Base-by-base conservation (phyloP, 92 coral and sea anemone species). In the Parazoanthus darwini region DNA sequence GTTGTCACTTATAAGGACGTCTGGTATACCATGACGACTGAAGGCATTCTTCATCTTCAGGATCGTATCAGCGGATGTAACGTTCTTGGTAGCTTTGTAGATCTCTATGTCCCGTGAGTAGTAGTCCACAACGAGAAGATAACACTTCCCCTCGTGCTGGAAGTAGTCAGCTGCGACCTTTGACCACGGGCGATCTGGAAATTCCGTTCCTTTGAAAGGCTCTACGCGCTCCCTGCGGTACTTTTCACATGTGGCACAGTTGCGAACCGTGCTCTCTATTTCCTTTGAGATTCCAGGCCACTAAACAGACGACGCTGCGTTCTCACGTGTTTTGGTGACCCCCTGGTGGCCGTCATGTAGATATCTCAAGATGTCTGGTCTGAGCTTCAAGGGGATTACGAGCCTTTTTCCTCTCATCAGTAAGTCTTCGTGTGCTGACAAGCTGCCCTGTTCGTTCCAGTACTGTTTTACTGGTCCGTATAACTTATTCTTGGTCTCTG, bases 321-420 rank as follows among this genome's bases (percentile, higher is more conserved):
- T 77, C 43, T 87, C 73, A 15, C 89, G 66, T 36, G 78, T 87
- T 18, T 78, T 87, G 13, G 85, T 77, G 77, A 87, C 76, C 18
- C 89, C 89, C 26, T 77, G 84, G 76, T 87, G 89, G 33, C 85
- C 89, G 36, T 78, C 58, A n/a, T 87, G 84, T 42, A 87, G 75
- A 46, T 42, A 59, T 77, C 82, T 75, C 71, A 86, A 77, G 80
- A 86, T 76, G 46, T 77, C 84, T 26, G 42, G 84, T 86, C 89
- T 78, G 77, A 87, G 85, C 33, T 48, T 46, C 18, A 15, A 35
- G 33, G 89, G 74, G 50, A 87, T 78, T 20, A 77, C 74, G 35
- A 87, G 75, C 76, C 77, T 35, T 77, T 39, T 5, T 77, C 74
- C 83, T 42, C 77, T 87, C 83, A 87, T 76, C 50, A 87, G 85